Conservation (phyloP, 2,113 vertebrate species). For the Campylorhamphus procurvoides region DNA sequence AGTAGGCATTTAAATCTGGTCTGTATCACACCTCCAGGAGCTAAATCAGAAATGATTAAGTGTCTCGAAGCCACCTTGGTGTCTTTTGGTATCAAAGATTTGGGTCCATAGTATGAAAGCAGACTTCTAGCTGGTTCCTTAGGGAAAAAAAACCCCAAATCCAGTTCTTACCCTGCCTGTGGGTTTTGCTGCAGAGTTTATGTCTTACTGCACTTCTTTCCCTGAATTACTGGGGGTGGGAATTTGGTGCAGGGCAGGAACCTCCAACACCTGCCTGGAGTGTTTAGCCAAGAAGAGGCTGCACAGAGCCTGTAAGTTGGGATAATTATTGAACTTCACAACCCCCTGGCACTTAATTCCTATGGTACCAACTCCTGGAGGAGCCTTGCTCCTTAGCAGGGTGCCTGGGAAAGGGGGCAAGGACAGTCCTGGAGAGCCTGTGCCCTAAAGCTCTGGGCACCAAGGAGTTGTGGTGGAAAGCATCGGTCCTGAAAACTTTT, state of each 20-base stretch:
- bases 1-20: neutral
- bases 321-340: neutral
- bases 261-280: neutral
- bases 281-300: neutral
- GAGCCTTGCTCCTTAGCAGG: rapidly evolving
- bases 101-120: neutral
- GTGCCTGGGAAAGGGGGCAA: neutral
- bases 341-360: rapidly evolving
- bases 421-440: neutral
- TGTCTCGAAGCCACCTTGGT: neutral
- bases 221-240: neutral
- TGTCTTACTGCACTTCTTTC: neutral
- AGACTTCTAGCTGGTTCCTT: neutral
- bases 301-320: neutral
- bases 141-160: too few species aligned
- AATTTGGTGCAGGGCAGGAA: neutral
- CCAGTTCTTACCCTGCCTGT: neutral
- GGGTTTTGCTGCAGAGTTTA: neutral
- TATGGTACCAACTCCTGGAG: neutral
- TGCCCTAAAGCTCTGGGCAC: neutral
- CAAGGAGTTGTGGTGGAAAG: rapidly evolving
- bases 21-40: neutral
- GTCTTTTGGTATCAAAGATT: neutral
- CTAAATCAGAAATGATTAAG: neutral
- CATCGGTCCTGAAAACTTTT: neutral